A percentile compares a stretch with the other conserved stretches of the same genome.
Conservation (phyloP, 2,113 vertebrate species). For the Anhinga anhinga region DNA sequence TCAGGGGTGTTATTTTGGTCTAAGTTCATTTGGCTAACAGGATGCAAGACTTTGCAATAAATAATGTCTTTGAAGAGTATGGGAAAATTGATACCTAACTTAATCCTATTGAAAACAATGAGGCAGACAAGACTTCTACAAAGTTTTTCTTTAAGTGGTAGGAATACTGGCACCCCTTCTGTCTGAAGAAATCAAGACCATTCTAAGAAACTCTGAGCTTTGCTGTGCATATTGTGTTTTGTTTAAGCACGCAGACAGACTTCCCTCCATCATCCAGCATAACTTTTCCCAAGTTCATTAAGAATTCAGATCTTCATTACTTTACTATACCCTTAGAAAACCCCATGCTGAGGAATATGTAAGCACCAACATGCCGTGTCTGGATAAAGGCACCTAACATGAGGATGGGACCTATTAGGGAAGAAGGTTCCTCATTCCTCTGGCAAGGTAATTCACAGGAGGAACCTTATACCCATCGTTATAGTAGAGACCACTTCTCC, state of each 20-base stretch:
- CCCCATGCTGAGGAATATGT: neutral
- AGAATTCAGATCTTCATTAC: neutral
- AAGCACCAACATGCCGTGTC: neutral
- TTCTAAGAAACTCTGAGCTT: neutral
- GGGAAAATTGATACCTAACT: neutral
- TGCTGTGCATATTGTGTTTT: neutral
- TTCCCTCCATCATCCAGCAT: neutral
- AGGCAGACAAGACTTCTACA: neutral
- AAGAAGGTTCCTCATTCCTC: neutral
- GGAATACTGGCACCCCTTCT: neutral
- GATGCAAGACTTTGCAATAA: neutral
- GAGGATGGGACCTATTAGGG: neutral
- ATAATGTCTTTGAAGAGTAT: neutral
- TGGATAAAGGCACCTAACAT: neutral
- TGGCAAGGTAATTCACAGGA: neutral
- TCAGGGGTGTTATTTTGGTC: neutral
- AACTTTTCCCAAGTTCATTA: neutral
- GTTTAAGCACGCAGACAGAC: neutral
- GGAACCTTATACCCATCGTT: neutral
- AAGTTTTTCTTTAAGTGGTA: neutral
- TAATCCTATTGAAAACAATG: neutral
- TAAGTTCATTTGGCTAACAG: neutral
- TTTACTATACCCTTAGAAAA: neutral
- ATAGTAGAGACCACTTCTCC: neutral
- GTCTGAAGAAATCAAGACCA: neutral